phyloP scores from a whole-genome alignment of 2,888 invertebrate species.

The Cyrtodaria siliqua region DNA sequence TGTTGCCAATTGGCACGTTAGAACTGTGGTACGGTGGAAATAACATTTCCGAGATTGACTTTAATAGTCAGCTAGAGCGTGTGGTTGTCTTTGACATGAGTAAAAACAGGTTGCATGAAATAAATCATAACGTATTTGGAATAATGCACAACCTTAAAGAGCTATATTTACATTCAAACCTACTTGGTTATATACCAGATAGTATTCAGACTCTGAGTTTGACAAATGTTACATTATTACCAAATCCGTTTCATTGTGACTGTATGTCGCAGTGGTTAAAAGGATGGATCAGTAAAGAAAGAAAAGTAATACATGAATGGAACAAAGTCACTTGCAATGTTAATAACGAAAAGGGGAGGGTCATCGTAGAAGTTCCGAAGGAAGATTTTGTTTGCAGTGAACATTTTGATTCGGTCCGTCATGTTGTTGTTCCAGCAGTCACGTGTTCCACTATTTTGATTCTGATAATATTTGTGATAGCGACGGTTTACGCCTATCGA shows the following conservation, averaged over 20 bases:
- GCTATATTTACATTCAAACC: constrained; percentile 21
- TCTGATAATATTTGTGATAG: constrained; percentile 22
- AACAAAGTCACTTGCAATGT: constrained; percentile 48
- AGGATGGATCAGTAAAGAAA: constrained; percentile 53
- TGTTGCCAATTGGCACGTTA: constrained; percentile 46
- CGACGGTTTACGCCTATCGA: constrained; percentile 54
- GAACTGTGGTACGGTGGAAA: constrained; percentile 68
- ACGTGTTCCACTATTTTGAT: constrained; percentile 34
- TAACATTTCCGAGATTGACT: constrained; percentile 42
- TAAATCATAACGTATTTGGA: constrained; percentile 1
- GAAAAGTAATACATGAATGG: constrained; percentile 37
- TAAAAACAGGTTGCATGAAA: background rate
- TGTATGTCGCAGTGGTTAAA: constrained; percentile 70
- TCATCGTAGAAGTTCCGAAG: constrained; percentile 42
- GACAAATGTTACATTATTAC: background rate
- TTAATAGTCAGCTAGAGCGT: background rate
- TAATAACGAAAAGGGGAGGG: constrained; percentile 36
- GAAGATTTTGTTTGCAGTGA: constrained; percentile 60
- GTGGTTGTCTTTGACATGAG: constrained; percentile 29
- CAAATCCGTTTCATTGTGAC: constrained; percentile 67
- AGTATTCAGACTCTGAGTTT: background rate
- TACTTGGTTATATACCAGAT: constrained; percentile 11
- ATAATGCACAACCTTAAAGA: constrained; percentile 9
- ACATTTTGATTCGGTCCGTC: constrained; percentile 48
- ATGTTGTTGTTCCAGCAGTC: constrained; percentile 54